Percentiles rank a stretch among this genome's conserved stretches.
Conservation (phyloP, 2,113 vertebrate genomes). For the Vidua chalybeata region DNA sequence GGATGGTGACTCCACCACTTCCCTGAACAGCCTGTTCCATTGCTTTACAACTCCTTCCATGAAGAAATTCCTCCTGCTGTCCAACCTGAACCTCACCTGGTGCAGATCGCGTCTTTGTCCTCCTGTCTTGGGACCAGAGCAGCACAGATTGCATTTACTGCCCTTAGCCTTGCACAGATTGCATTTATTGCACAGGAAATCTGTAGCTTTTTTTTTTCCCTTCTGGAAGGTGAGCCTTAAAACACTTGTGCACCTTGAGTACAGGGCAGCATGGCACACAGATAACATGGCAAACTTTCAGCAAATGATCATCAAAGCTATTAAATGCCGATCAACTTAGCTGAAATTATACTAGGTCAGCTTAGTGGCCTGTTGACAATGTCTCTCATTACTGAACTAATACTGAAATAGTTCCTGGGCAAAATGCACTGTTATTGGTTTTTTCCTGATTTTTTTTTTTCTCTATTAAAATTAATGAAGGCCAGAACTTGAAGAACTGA, state of each 20-base stretch:
- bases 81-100: background rate
- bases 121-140: background rate
- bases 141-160: background rate
- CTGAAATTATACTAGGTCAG: conserved; percentile 18
- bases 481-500: background rate
- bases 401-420: background rate
- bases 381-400: conserved; percentile 13
- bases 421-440: background rate
- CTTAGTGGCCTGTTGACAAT: conserved; percentile 31
- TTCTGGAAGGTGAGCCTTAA: background rate
- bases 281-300: conserved; percentile 12
- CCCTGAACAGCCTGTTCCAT: background rate
- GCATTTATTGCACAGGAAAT: background rate
- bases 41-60: background rate
- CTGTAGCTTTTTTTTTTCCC: background rate
- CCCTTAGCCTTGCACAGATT: background rate
- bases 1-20: background rate
- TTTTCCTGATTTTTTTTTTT: background rate
- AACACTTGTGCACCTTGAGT: background rate
- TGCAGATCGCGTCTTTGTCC: background rate
- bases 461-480: background rate
- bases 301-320: conserved; percentile 33
- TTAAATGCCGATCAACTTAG: background rate
- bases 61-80: background rate
- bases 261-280: background rate